These are phyloP conservation scores for Sialia sialis DNA, from an alignment of 2,113 vertebrate species.

Conservation along the genomic window DNA sequence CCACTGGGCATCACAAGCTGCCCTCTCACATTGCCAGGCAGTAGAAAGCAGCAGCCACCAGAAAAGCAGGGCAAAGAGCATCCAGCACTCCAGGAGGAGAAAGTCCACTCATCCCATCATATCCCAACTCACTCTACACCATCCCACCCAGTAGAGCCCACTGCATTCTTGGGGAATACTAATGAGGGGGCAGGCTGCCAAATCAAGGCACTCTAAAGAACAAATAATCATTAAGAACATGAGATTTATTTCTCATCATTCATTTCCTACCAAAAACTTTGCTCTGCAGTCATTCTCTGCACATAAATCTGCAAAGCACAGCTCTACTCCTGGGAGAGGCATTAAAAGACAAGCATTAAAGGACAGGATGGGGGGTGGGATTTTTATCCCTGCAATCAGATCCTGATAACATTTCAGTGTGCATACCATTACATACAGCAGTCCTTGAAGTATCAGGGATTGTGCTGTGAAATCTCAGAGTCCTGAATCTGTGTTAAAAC, in stretches of 20 bases:
- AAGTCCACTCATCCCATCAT: not conserved
- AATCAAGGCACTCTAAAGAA: not conserved
- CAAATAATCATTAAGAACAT: not conserved
- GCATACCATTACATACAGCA: not conserved
- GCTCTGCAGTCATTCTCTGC: not conserved
- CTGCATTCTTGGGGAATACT: not conserved
- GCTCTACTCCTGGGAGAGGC: not conserved
- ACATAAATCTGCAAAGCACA: not conserved
- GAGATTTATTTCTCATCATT: not conserved
- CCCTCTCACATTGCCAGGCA: not conserved
- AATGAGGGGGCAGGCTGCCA: not conserved
- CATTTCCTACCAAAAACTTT: not conserved
- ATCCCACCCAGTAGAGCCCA: not conserved
- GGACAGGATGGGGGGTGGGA: not conserved
- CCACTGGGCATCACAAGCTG: not conserved
- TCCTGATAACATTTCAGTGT: not conserved
- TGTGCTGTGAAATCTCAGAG: not conserved
- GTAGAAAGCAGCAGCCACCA: not conserved
- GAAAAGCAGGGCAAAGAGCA: not conserved
- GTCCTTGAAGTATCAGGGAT: not conserved
- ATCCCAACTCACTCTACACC: not conserved
- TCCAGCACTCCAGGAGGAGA: not conserved
- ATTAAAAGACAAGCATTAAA: not conserved
- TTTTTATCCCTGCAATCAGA: not conserved
- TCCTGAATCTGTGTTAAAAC: not conserved